Conservation (phyloP, 2,113 vertebrate species). For the Sigmodon hispidus region DNA sequence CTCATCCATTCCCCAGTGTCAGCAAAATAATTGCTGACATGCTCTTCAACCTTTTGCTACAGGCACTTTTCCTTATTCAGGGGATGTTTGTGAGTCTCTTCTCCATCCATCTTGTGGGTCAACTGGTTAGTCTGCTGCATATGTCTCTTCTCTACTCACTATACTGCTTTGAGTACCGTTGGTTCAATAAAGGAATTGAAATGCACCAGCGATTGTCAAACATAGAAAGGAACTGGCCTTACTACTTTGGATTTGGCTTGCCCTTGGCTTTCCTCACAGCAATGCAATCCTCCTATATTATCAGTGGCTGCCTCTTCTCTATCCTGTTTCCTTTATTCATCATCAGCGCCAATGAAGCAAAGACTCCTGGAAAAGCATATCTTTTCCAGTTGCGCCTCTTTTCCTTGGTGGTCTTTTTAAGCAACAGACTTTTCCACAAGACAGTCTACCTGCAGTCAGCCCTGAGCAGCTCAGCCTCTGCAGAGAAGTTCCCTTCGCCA, state of each 20-base stretch:
- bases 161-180: conserved; percentile 99
- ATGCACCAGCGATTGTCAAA: conserved; percentile 99
- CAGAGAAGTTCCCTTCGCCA: conserved; percentile 88
- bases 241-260: conserved; percentile 98
- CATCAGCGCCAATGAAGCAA: conserved; percentile 98
- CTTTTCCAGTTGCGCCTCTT: conserved; percentile 99
- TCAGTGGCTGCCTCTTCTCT: conserved; percentile 99
- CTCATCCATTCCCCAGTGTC: conserved; percentile 96
- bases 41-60: conserved; percentile 97
- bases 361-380: conserved; percentile 94
- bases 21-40: conserved; percentile 99
- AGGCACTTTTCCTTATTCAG: conserved; percentile 99
- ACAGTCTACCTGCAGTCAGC: conserved; percentile 96
- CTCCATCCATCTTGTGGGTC: conserved; percentile 95
- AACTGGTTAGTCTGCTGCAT: conserved; percentile 96
- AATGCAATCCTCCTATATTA: conserved; percentile 97
- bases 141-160: conserved; percentile 99
- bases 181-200: conserved; percentile 99
- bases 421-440: conserved; percentile 99
- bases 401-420: conserved; percentile 97
- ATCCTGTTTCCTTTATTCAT: conserved; percentile 99
- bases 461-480: conserved; percentile 88
- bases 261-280: conserved; percentile 97
- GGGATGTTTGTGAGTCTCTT: conserved; percentile 99
- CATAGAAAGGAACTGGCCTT: conserved; percentile 99